A percentile compares a stretch with the other conserved stretches of the same genome.
These are phyloP conservation scores for Sisor rabdophorus DNA, from an alignment of 2,113 vertebrate genomes.

Conservation along the genomic window DNA sequence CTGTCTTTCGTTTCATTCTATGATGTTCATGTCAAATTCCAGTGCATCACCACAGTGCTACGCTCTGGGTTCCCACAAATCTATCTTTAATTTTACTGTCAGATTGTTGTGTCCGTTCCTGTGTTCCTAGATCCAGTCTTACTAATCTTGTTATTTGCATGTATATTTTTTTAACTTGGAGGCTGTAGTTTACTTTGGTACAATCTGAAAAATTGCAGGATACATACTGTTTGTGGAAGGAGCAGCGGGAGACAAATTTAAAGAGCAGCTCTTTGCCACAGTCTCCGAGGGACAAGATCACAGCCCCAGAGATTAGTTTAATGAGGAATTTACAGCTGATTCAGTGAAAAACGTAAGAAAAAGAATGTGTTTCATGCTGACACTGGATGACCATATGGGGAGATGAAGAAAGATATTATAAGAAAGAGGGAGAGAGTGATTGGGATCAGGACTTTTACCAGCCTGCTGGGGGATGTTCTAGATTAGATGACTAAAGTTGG, in stretches of 20 bases:
- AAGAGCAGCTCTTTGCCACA: not conserved
- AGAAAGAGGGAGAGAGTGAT: not conserved
- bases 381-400: slow-evolving; percentile 17
- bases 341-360: not conserved
- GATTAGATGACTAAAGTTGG: slow-evolving; percentile 20
- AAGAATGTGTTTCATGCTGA: slow-evolving; percentile 16
- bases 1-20: not conserved
- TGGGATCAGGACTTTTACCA: not conserved
- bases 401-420: not conserved
- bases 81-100: not conserved
- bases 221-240: not conserved
- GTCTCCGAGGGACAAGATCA: not conserved
- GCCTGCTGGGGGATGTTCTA: slow-evolving; percentile 14
- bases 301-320: not conserved
- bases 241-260: not conserved
- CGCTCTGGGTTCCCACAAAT: not conserved
- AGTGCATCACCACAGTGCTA: not conserved
- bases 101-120: not conserved
- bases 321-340: slow-evolving; percentile 2
- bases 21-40: not conserved
- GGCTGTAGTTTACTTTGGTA: slow-evolving; percentile 16
- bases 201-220: not conserved
- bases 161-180: slow-evolving; percentile 4
- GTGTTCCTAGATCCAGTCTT: not conserved
- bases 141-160: too few relatives aligned